Base-by-base conservation (phyloP, 1,140 invertebrate species). In the Bombus sylvicola region DNA sequence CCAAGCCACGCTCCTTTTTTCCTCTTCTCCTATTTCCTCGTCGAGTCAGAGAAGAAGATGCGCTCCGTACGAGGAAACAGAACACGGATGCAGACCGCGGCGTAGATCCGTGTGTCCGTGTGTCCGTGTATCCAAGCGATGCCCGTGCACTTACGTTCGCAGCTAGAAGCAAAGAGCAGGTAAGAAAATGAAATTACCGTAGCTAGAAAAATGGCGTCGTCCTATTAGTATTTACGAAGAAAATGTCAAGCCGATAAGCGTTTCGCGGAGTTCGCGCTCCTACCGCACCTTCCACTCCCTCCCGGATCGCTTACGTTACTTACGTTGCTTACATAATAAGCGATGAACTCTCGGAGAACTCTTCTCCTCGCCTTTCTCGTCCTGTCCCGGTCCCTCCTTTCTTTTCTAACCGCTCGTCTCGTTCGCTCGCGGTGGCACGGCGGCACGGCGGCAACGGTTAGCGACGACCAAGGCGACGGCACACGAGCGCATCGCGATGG, bases 171-270 rank as follows among this genome's bases (percentile, higher is more conserved):
- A 22, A 28, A 13, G 31, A 25, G 6, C 12, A 34, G 5, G 71
- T 41, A 43, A 43, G 34, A 76, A 76, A 68, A 39, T 15, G 34
- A 69, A 78, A 83, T 83, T 83, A 83, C 62, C 43, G 28, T n/a
- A 76, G 31, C 41, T 18, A 18, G 1, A 41, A 68, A 31, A 59
- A 3, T 13, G 3, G 53, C 59, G 81, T 71, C 85, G 90, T 90
- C 88, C 92, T 90, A 91, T 92, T 92, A 91, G 92, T 92, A 92
- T 92, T 92, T 93, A 92, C 90, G 81, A 86, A 68, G 88, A 83
- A 93, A 93, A 93, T 92, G 92, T 93, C 92, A 93, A 89, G 47
- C 87, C 88, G 85, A 92, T 90, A 92, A 91, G 85, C 88, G 89
- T 91, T 90, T 90, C 87, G 69, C 85, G 66, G 81, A 53, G 66